phyloP scores from a whole-genome alignment of 2,797 vertebrate genomes.

The Poeciliopsis infans region DNA sequence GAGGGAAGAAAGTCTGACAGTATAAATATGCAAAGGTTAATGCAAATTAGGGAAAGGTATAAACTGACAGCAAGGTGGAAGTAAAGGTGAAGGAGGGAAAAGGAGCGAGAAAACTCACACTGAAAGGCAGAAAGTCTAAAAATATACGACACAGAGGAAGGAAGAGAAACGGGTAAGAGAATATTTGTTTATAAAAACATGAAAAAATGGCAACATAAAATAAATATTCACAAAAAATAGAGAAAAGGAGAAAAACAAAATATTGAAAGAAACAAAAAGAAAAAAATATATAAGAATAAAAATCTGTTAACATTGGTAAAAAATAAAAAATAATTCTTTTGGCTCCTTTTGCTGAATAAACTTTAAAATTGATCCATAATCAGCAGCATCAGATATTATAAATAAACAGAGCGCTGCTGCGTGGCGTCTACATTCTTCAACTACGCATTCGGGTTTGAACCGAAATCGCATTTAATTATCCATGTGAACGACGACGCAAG shows the following conservation, averaged over 20 bases:
- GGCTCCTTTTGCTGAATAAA: neutral
- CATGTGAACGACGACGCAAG: neutral
- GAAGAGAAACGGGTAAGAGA: neutral
- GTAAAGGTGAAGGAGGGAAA: constrained; percentile 20
- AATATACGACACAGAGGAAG: constrained; percentile 4
- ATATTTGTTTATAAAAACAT: neutral
- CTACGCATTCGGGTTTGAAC: neutral
- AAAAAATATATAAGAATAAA: neutral
- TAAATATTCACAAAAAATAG: neutral
- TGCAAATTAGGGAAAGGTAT: constrained; percentile 45
- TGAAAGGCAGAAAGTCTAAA: constrained; percentile 30
- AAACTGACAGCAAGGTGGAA: constrained; percentile 37
- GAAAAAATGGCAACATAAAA: neutral
- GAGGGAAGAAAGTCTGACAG: constrained; percentile 16
- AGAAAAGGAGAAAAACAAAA: neutral
- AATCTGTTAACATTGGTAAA: neutral
- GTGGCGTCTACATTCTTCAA: neutral
- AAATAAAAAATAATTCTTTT: too few species aligned
- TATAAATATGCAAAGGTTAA: constrained; percentile 49
- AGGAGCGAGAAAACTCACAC: constrained; percentile 12
- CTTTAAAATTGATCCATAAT: too few species aligned
- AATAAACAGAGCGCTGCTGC: neutral
- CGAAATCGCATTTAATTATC: neutral
- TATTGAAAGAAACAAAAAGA: constrained; percentile 8
- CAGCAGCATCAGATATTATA: neutral